Conservation (phyloP, 2,797 vertebrate species). For the Sebastes miniatus region DNA sequence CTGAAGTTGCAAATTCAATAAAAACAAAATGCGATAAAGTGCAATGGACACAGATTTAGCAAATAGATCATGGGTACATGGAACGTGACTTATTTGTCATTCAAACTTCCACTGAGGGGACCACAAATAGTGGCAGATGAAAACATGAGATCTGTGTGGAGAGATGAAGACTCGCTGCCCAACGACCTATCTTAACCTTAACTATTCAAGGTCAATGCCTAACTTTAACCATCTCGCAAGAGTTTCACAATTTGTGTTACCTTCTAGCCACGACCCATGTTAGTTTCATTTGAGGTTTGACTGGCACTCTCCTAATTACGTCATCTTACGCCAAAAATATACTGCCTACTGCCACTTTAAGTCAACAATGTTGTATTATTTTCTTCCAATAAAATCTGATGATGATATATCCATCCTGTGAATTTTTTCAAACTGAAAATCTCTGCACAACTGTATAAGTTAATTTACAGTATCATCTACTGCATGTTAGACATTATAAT, state of each 20-base stretch:
- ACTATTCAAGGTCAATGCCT: too few species aligned
- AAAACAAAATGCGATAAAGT: too few species aligned
- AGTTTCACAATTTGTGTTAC: too few species aligned
- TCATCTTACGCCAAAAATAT: too few species aligned
- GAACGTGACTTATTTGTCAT: too few species aligned
- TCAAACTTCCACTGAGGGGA: not conserved
- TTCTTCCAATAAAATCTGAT: not conserved
- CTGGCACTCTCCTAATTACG: not conserved
- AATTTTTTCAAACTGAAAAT: not conserved
- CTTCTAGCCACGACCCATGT: too few species aligned
- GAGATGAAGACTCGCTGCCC: not conserved
- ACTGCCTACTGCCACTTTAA: too few species aligned
- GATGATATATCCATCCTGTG: not conserved
- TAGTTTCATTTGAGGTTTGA: fast-evolving
- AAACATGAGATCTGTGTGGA: not conserved
- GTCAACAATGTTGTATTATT: not conserved
- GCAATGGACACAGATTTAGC: not conserved
- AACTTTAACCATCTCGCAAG: too few species aligned
- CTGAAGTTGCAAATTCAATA: too few species aligned
- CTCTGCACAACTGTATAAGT: not conserved
- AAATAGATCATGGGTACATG: not conserved
- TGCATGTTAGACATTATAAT: not conserved
- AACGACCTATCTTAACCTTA: too few species aligned
- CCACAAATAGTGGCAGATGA: not conserved
- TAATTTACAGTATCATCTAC: not conserved